Conservation (phyloP, 2,888 invertebrate species). For the Gastrophysa polygoni region DNA sequence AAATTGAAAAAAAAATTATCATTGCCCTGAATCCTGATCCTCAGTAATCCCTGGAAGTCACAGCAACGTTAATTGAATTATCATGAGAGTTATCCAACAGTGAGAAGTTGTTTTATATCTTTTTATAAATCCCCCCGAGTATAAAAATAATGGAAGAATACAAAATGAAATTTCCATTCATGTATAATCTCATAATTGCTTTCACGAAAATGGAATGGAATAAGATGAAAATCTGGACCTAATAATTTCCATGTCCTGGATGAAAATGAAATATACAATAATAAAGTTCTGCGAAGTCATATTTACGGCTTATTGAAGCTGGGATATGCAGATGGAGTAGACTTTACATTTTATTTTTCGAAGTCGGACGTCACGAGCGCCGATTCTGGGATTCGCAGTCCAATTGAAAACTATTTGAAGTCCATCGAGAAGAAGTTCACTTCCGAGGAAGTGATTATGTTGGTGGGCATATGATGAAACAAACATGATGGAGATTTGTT, state of each 20-base stretch:
- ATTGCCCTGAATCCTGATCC: too few species aligned
- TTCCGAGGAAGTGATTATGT: too few species aligned
- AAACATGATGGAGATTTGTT: too few species aligned
- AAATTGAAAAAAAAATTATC: too few species aligned
- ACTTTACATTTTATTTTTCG: constrained; percentile 32
- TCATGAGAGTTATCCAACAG: too few species aligned
- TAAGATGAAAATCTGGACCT: constrained; percentile 22
- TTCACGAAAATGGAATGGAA: constrained; percentile 18
- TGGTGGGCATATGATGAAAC: too few species aligned
- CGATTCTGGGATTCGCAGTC: background rate
- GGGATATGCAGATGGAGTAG: constrained; percentile 34
- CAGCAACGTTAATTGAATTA: too few species aligned
- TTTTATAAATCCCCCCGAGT: background rate
- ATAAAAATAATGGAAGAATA: background rate
- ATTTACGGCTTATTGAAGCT: constrained; percentile 37
- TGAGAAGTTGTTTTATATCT: too few species aligned
- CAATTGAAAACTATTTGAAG: background rate
- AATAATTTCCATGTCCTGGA: constrained; percentile 24
- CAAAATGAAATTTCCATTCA: constrained; percentile 6
- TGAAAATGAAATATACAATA: constrained; percentile 30
- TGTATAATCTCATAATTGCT: constrained; percentile 17
- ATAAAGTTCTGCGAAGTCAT: constrained; percentile 31
- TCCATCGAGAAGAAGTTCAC: background rate
- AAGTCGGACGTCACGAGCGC: constrained; percentile 1
- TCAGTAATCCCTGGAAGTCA: too few species aligned